Evolutionary conservation across 2,888 invertebrate species (phyloP).

Genomic region (Cataglyphis albicans): DNA sequence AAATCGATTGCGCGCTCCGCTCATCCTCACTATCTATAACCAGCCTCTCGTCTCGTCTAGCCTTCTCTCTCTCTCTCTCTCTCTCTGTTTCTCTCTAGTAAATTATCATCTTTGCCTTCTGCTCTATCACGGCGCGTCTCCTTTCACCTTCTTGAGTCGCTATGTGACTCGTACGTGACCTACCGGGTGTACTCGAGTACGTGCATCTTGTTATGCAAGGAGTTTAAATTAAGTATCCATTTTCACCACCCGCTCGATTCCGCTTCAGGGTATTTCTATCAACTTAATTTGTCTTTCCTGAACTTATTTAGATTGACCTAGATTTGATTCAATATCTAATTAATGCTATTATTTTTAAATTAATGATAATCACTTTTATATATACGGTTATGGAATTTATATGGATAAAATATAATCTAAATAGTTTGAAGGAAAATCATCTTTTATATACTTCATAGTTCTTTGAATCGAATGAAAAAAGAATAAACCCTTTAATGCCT

Average conservation of each 20-base stretch:
- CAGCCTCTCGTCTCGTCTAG: slow-evolving; percentile 48
- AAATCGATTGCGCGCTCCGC: slow-evolving; percentile 75
- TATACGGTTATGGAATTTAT: background rate
- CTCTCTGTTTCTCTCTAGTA: slow-evolving; percentile 20
- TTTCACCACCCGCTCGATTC: slow-evolving; percentile 71
- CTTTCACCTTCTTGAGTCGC: slow-evolving; percentile 70
- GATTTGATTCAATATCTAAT: background rate
- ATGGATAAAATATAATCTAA: background rate
- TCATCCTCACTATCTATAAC: slow-evolving; percentile 71
- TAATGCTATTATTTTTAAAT: background rate
- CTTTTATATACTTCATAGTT: background rate
- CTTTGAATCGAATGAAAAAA: background rate
- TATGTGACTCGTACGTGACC: slow-evolving; percentile 72
- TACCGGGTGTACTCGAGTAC: slow-evolving; percentile 69
- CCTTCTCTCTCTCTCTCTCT: background rate
- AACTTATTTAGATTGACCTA: background rate
- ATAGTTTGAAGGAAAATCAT: background rate
- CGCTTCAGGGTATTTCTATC: slow-evolving; percentile 40
- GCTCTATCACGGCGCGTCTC: slow-evolving; percentile 67
- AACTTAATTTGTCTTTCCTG: background rate
- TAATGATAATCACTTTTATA: background rate
- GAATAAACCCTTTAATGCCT: background rate
- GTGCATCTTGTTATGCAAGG: slow-evolving; percentile 77
- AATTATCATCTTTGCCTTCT: slow-evolving; percentile 24
- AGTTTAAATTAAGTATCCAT: slow-evolving; percentile 79